phyloP scores from a whole-genome alignment of 2,888 invertebrate species.

The Spisula subtruncata region DNA sequence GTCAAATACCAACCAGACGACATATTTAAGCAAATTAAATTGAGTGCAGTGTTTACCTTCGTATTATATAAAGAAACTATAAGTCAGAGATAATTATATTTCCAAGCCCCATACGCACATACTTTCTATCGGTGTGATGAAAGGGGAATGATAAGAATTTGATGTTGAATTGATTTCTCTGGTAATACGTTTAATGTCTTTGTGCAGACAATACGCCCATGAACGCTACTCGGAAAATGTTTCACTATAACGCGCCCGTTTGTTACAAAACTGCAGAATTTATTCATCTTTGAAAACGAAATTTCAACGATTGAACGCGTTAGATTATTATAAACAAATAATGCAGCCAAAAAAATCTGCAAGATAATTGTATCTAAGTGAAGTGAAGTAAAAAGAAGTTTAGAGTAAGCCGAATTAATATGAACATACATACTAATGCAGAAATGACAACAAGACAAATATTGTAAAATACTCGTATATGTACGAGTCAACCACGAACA shows the following conservation, averaged over 20 bases:
- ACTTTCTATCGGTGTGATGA: background rate
- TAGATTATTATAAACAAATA: no score
- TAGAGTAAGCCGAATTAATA: no score
- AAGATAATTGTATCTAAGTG: no score
- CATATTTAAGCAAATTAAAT: background rate
- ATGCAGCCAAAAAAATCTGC: no score
- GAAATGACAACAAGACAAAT: no score
- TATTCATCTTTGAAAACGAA: no score
- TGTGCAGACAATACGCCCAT: background rate
- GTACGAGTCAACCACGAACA: no score
- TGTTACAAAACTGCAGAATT: no score
- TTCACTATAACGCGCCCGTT: background rate
- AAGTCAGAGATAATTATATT: slow-evolving; percentile 3
- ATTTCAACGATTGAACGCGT: no score
- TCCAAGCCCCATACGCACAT: background rate
- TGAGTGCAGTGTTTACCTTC: background rate
- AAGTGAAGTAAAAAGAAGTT: no score
- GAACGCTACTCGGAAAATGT: background rate
- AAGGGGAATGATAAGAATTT: background rate
- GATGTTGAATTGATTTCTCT: background rate
- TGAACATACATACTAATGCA: no score
- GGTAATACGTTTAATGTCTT: background rate
- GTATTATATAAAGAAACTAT: background rate
- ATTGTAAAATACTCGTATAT: no score
- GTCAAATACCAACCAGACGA: background rate